Evolutionary conservation across 2,797 vertebrate genomes (phyloP).

Genomic region (Schizothorax lantsangensis): DNA sequence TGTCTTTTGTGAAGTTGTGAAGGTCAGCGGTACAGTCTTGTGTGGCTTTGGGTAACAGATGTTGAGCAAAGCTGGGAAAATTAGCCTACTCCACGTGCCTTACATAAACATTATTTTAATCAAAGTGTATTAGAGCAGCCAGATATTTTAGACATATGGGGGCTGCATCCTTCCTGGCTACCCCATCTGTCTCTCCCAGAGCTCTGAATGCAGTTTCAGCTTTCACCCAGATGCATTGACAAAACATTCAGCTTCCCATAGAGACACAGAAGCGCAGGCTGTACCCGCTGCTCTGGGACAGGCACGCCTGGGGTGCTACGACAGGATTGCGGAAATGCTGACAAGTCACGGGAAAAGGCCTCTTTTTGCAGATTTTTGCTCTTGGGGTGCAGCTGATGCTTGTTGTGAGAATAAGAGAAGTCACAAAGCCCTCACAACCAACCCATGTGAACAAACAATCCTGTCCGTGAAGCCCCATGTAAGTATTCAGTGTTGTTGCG

Average conservation of each 20-base stretch:
- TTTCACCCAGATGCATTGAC: conserved; percentile 71
- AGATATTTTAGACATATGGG: conserved; percentile 83
- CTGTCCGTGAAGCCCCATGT: background rate
- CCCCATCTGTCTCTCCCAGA: conserved; percentile 79
- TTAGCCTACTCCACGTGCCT: conserved; percentile 74
- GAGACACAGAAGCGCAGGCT: conserved; percentile 55
- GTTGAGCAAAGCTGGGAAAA: conserved; percentile 76
- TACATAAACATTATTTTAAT: conserved; percentile 81
- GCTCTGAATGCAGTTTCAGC: conserved; percentile 51
- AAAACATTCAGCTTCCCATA: conserved; percentile 61
- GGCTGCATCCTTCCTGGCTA: conserved; percentile 71
- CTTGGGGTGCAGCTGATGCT: conserved; percentile 7
- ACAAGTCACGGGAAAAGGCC: background rate
- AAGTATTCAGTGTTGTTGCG: background rate
- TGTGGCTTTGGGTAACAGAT: conserved; percentile 75
- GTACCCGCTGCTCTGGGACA: conserved; percentile 65
- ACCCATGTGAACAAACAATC: background rate
- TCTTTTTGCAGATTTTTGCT: conserved; percentile 16
- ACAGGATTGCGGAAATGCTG: conserved; percentile 7
- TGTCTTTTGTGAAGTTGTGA: conserved; percentile 68
- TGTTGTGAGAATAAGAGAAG: conserved; percentile 16
- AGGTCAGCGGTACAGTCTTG: conserved; percentile 63
- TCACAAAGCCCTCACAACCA: background rate
- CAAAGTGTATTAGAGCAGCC: conserved; percentile 81
- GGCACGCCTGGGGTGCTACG: conserved; percentile 41